Conservation (phyloP, 2,797 vertebrate species). For the Danio choprae region DNA sequence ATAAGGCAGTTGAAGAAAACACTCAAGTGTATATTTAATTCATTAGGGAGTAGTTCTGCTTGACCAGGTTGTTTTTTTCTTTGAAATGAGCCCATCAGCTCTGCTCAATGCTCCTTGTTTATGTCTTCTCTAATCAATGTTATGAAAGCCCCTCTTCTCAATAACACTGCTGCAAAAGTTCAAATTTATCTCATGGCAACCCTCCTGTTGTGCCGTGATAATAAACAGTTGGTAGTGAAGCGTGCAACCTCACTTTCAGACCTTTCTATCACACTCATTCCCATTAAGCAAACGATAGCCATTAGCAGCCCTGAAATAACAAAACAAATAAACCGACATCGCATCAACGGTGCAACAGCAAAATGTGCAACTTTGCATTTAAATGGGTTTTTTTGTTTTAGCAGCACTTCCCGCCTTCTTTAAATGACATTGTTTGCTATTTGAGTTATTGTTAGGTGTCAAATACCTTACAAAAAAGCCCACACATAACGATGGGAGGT, state of each 20-base stretch:
- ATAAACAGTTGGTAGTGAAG: conserved; percentile 56
- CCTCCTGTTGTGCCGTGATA: conserved; percentile 49
- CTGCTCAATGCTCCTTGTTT: conserved; percentile 30
- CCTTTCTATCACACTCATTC: neutral
- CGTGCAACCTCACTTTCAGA: conserved; percentile 17
- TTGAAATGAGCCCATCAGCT: neutral
- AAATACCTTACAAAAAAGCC: neutral
- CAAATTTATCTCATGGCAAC: conserved; percentile 53
- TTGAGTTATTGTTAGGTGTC: neutral
- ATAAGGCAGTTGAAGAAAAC: conserved; percentile 2
- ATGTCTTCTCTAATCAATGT: conserved; percentile 36
- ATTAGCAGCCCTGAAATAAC: neutral
- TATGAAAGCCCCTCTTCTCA: conserved; percentile 31
- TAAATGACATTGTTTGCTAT: neutral
- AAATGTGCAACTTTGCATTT: neutral
- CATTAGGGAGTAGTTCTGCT: neutral
- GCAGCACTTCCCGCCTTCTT: neutral
- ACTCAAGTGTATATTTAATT: neutral
- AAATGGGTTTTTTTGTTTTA: conserved; percentile 6
- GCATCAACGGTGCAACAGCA: neutral
- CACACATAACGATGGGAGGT: neutral
- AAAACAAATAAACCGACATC: neutral
- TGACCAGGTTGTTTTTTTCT: neutral
- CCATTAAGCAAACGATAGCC: conserved; percentile 14
- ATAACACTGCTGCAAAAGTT: conserved; percentile 40